Percentiles rank a stretch among this genome's conserved stretches.
These are phyloP conservation scores for Falco punctatus DNA, from an alignment of 2,113 vertebrate genomes.

Conservation along the genomic window DNA sequence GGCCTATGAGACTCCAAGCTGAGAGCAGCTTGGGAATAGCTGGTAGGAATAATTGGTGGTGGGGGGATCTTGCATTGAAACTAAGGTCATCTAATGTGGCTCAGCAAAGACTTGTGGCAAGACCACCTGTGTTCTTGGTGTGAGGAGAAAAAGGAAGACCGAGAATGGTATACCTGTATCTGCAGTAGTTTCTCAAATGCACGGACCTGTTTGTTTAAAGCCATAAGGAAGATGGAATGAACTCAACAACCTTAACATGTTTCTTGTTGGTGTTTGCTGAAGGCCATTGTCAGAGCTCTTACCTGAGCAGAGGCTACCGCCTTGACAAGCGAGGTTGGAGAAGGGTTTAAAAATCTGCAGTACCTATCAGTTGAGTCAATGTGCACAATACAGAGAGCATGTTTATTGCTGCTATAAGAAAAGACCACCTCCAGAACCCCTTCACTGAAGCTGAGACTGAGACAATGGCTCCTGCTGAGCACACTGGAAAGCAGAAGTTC, in stretches of 20 bases:
- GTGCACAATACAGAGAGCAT: too few species aligned
- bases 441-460: background rate
- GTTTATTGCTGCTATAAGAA: background rate
- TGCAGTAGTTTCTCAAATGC: background rate
- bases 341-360: background rate
- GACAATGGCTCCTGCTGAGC: background rate
- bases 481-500: background rate
- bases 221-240: background rate
- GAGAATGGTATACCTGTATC: background rate
- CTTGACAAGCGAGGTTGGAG: background rate
- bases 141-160: background rate
- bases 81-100: background rate
- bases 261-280: background rate
- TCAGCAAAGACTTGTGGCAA: background rate
- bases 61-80: background rate
- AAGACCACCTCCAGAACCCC: background rate
- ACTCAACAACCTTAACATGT: background rate
- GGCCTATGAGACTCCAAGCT: background rate
- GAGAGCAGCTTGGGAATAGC: background rate
- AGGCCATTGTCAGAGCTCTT: background rate
- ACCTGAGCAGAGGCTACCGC: background rate
- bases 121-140: background rate
- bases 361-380: background rate
- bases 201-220: background rate
- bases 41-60: background rate